phyloP scores from a whole-genome alignment of 2,797 vertebrate species.

The Squalus acanthias region DNA sequence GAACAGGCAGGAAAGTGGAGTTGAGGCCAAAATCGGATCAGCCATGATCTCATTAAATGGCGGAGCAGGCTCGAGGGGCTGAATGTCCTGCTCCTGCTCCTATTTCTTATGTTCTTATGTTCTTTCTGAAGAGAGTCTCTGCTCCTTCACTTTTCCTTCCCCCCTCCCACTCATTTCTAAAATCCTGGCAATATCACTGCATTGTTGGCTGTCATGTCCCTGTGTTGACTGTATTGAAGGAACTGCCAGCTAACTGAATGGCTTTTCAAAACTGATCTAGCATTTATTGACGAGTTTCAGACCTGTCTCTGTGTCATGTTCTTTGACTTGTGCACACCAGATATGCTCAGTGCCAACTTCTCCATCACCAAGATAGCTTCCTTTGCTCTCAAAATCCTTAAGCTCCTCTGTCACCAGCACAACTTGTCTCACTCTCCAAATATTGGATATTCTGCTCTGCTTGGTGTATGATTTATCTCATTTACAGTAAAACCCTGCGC shows the following conservation, averaged over 20 bases:
- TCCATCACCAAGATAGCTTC: background rate
- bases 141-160: background rate
- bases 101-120: too few species aligned
- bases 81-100: too few species aligned
- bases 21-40: too few species aligned
- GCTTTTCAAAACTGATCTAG: background rate
- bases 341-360: background rate
- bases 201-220: background rate
- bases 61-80: too few species aligned
- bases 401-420: background rate
- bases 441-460: background rate
- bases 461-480: background rate
- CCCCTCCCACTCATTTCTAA: background rate
- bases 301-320: background rate
- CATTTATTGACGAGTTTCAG: background rate
- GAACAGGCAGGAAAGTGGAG: too few species aligned
- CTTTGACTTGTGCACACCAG: background rate
- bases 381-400: background rate
- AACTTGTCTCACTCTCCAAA: background rate
- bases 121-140: background rate
- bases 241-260: background rate
- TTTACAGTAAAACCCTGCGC: background rate
- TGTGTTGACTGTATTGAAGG: background rate
- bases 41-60: too few species aligned
- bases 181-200: background rate